Evolutionary conservation across 2,797 vertebrate genomes (phyloP), one percentile per base, ranked within the genome.

Genomic region (Lophius americanus): DNA sequence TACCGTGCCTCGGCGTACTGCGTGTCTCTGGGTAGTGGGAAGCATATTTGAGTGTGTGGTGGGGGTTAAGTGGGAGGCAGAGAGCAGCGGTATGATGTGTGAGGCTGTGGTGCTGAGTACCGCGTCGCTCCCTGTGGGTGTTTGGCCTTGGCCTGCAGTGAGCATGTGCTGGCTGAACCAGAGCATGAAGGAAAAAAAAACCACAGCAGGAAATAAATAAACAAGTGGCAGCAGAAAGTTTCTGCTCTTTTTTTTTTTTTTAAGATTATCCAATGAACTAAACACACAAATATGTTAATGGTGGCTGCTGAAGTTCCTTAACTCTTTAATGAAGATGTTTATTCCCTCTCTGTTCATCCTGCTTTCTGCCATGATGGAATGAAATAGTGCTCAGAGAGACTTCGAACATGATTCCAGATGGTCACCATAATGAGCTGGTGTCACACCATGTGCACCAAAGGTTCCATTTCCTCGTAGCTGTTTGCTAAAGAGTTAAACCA

Each of bases 111-210:
- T 61, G 68, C 60, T 9, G 68, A 70, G 82, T 80, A 75, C 79
- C 36, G 68, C 74, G 81, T 73, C 56, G 66, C 69, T 79, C 84
- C 79, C 76, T 66, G 81, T 14, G 76, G 82, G 68, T 61, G 76
- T 85, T 83, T 84, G 81, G 81, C 83, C 79, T 76, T 44, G 77
- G 82, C 78, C 68, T 46, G 3, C 72, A 49, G 74, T 77, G 74
- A 77, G 76, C 64, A 44, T 73, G 75, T 68, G 65, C 77, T 65
- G 73, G 70, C 79, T 58, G 73, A 54, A 67, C 64, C 43, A 7
- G 52, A 50, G 79, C 58, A 51, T 37, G 74, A 38, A 66, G 73
- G 70, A 46, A 63, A 76, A 80, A 70, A 33, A 80, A 70, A 33
- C 52, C 57, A 42, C 37, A 71, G 51, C 51, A 56, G 33, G 51